Evolutionary conservation across 2,797 vertebrate genomes (phyloP), one percentile per base, ranked within the genome.

Genomic region (Hemibagrus guttatus): DNA sequence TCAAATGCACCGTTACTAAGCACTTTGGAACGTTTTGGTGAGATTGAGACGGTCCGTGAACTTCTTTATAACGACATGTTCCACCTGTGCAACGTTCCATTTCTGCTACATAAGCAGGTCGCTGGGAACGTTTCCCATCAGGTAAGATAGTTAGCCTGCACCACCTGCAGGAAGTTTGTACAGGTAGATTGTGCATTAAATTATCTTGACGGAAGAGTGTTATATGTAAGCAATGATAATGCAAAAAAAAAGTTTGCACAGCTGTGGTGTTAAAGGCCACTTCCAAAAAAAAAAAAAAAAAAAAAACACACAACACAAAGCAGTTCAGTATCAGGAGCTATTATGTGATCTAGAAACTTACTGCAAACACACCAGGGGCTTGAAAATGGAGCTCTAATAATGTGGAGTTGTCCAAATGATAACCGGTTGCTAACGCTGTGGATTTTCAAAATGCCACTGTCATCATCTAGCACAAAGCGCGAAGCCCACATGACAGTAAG

Each of bases 141-240:
- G 59, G 42, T 82, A 66, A 82, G 80, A 52, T 49, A 64, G 35
- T 61, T n/a, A 81, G 31, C 49, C 1, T 66, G 66, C 61, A 52
- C 42, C 76, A 84, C 82, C 75, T 80, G 63, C 61, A 82, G 69
- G 8, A 83, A 80, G 39, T 87, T 49, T 84, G 68, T 17, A 28
- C 58, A 81, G 39, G 39, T 81, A 49, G 79, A 81, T 81, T 81
- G 26, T 81, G 39, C 26, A 28, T 58, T 79, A 26, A 39, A 58
- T 58, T 80, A 80, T 80, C 78, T 35, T 58, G 54, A 59, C 9
- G 46, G 26, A 75, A 75, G 46, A 76, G 16, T 56, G 74, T 52
- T 75, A 52, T 79, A 14, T 39, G 76, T 39, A 39, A 79, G 54
- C 13, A 11, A 21, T 28, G 80, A 66, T 66, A 82, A 82, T 66